These are phyloP conservation scores for Magallana nippona DNA, from an alignment of 2,888 invertebrate genomes.

Conservation along the genomic window DNA sequence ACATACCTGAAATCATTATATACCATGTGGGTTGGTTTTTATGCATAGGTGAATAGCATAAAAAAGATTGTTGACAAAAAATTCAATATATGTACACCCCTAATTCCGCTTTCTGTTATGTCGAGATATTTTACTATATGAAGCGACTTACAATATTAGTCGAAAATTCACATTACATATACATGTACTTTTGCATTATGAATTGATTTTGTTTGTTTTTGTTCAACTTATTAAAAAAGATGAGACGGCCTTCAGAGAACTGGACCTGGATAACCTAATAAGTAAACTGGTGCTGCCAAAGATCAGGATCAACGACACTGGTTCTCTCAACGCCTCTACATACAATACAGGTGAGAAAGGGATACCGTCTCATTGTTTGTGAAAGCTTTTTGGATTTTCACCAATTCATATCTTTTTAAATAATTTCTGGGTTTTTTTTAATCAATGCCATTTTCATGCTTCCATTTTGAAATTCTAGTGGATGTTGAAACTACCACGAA, in stretches of 20 bases:
- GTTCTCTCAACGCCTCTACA: neutral
- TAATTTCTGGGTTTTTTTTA: neutral
- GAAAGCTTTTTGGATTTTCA: neutral
- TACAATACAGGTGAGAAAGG: neutral
- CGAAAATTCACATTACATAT: no score
- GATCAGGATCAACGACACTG: neutral
- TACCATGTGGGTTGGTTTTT: no score
- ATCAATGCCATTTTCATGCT: neutral
- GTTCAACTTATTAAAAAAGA: neutral
- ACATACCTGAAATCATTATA: no score
- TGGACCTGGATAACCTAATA: neutral
- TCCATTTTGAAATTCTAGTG: neutral
- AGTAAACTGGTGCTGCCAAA: conserved; percentile 7
- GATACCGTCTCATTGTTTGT: no score
- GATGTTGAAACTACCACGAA: neutral
- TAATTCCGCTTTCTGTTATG: no score
- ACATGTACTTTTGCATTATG: neutral
- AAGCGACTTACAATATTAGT: no score
- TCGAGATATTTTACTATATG: no score
- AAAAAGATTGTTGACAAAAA: no score
- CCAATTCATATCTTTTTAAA: neutral
- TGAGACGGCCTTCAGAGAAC: conserved; percentile 1
- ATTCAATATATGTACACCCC: no score
- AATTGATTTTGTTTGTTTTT: neutral
- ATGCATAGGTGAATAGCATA: no score